phyloP scores from a whole-genome alignment of 2,888 invertebrate species.

The Gasteruption jaculator region DNA sequence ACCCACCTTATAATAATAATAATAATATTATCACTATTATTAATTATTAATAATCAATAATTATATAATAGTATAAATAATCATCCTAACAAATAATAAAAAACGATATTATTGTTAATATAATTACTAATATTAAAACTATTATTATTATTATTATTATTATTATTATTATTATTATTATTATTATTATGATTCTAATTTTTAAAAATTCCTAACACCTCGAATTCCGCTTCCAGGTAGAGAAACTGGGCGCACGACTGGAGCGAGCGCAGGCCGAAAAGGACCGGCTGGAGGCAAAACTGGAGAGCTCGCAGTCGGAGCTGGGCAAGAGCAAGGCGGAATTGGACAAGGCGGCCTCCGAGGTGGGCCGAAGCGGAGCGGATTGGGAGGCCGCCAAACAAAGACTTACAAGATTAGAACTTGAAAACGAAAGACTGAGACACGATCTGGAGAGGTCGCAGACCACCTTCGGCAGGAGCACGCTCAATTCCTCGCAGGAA shows the following conservation, averaged over 20 bases:
- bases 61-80: too few species aligned
- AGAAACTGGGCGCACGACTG: conserved; percentile 79
- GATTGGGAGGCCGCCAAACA: conserved; percentile 87
- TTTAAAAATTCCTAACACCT: too few species aligned
- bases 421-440: conserved; percentile 85
- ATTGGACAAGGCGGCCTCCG: conserved; percentile 84
- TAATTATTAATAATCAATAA: too few species aligned
- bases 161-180: too few species aligned
- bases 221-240: conserved; percentile 54
- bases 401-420: conserved; percentile 75
- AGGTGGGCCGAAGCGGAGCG: conserved; percentile 82
- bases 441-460: conserved; percentile 82
- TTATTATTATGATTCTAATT: too few species aligned
- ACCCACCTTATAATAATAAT: too few species aligned
- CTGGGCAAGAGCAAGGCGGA: conserved; percentile 92
- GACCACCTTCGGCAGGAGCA: conserved; percentile 77
- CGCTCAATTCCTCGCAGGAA: conserved; percentile 77
- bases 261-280: conserved; percentile 88
- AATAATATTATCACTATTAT: too few species aligned
- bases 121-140: too few species aligned
- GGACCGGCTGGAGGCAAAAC: conserved; percentile 83
- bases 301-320: conserved; percentile 90
- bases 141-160: too few species aligned
- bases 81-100: too few species aligned
- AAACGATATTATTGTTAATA: too few species aligned